These are phyloP conservation scores for Leucoraja erinaceus DNA, from an alignment of 2,113 vertebrate genomes.

Conservation along the genomic window DNA sequence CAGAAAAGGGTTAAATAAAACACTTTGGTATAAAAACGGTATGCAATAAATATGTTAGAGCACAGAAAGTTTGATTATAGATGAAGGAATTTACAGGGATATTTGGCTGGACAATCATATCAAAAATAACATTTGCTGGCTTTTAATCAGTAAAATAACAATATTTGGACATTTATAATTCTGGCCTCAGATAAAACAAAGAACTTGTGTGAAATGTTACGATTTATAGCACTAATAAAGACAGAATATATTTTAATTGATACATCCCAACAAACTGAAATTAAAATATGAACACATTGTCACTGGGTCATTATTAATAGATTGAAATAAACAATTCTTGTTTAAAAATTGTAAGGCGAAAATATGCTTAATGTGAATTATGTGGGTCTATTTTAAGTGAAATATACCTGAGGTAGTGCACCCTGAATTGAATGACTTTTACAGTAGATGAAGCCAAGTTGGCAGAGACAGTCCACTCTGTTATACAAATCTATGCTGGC, in stretches of 20 bases:
- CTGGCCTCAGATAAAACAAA: not conserved
- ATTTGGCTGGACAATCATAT: not conserved
- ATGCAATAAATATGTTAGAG: not conserved
- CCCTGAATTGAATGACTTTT: not conserved
- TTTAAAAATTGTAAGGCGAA: not conserved
- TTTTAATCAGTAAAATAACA: constrained; percentile 6
- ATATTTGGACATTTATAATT: not conserved
- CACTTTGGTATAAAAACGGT: not conserved
- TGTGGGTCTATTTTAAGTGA: not conserved
- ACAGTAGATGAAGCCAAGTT: not conserved
- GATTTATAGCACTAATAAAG: too few relatives aligned
- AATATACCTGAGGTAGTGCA: constrained; percentile 18
- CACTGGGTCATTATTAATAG: not conserved
- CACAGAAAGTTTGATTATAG: not conserved
- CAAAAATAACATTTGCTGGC: not conserved
- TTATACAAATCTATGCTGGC: not conserved
- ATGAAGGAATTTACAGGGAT: not conserved
- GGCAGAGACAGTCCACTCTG: not conserved
- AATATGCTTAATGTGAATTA: not conserved
- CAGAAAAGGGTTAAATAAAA: not conserved
- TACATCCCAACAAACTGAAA: too few relatives aligned
- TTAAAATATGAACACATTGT: not conserved
- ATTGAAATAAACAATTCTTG: too few relatives aligned
- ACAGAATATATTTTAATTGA: too few relatives aligned
- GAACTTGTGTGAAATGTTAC: not conserved